phyloP scores from a whole-genome alignment of 1,140 invertebrate species.

The Asbolus verrucosus region DNA sequence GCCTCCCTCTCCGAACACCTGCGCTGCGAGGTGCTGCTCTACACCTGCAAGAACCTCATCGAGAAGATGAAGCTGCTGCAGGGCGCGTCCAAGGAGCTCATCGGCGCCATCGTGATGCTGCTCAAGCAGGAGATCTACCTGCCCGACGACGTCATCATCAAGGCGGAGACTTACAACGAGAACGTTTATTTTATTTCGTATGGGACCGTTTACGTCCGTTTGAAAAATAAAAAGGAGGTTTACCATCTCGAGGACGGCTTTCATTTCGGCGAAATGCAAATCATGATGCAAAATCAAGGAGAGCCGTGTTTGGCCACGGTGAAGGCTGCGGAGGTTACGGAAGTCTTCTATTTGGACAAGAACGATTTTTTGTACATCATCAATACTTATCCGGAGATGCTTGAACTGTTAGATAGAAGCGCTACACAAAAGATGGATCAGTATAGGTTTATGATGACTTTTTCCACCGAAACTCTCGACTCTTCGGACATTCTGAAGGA shows the following conservation, averaged over 20 bases:
- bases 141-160: conserved; percentile 65
- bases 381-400: not conserved
- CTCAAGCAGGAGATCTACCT: conserved; percentile 65
- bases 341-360: conserved; percentile 41
- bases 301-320: not conserved
- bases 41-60: conserved; percentile 63
- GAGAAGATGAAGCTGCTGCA: conserved; percentile 64
- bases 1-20: conserved; percentile 44
- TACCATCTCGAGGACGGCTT: conserved; percentile 46
- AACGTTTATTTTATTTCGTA: conserved; percentile 65
- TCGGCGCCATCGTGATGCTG: conserved; percentile 58
- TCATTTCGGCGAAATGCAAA: conserved; percentile 44
- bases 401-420: conserved; percentile 4
- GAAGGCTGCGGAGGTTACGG: conserved; percentile 45
- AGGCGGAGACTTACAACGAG: conserved; percentile 60
- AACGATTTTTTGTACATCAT: conserved; percentile 35
- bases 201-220: conserved; percentile 66
- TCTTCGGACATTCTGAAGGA: conserved; percentile 9
- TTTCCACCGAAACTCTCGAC: not conserved
- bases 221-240: conserved; percentile 58
- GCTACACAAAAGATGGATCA: too few species aligned
- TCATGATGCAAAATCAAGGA: not conserved
- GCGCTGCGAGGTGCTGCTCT: conserved; percentile 63
- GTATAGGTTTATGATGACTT: not conserved
- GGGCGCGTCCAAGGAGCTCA: conserved; percentile 58